Conservation (phyloP, 2,797 vertebrate genomes). For the Neosilurus hyrtlii region DNA sequence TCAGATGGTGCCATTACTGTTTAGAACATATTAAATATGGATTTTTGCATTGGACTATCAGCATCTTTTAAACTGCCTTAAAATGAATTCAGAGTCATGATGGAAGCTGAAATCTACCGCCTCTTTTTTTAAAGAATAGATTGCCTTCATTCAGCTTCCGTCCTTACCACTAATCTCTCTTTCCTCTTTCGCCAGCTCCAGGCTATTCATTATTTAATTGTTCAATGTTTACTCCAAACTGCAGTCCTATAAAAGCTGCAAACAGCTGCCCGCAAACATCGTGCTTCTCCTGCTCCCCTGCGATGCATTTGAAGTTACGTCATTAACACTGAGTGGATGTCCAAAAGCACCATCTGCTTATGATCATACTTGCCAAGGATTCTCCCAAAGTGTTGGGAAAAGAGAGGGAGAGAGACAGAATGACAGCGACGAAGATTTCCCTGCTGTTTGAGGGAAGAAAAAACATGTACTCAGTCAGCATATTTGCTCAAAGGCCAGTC, state of each 20-base stretch:
- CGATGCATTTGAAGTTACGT: slow-evolving; percentile 38
- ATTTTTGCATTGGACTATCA: background rate
- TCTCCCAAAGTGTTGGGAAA: slow-evolving; percentile 21
- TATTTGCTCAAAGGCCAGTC: slow-evolving; percentile 29
- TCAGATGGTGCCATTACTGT: too few species aligned
- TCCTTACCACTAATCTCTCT: background rate
- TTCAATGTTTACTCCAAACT: slow-evolving; percentile 18
- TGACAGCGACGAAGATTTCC: slow-evolving; percentile 31
- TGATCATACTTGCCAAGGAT: slow-evolving; percentile 41
- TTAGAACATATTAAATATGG: background rate
- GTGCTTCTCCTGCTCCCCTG: slow-evolving; percentile 20
- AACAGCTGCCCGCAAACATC: slow-evolving; percentile 44
- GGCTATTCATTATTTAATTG: slow-evolving; percentile 17
- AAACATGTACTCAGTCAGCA: slow-evolving; percentile 48
- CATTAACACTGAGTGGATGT: slow-evolving; percentile 43
- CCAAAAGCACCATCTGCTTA: slow-evolving; percentile 58
- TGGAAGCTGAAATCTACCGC: background rate
- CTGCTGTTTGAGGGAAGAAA: slow-evolving; percentile 32
- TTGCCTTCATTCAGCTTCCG: background rate
- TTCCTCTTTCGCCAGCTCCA: background rate
- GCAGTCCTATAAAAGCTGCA: slow-evolving; percentile 32
- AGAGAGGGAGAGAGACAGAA: slow-evolving; percentile 33
- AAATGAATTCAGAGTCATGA: background rate
- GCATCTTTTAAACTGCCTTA: background rate
- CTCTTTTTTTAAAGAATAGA: background rate